Percentiles rank a stretch among this genome's conserved stretches.
These are phyloP conservation scores for Drosophila tanythrix DNA, from an alignment of 2,888 invertebrate genomes.

Conservation along the genomic window DNA sequence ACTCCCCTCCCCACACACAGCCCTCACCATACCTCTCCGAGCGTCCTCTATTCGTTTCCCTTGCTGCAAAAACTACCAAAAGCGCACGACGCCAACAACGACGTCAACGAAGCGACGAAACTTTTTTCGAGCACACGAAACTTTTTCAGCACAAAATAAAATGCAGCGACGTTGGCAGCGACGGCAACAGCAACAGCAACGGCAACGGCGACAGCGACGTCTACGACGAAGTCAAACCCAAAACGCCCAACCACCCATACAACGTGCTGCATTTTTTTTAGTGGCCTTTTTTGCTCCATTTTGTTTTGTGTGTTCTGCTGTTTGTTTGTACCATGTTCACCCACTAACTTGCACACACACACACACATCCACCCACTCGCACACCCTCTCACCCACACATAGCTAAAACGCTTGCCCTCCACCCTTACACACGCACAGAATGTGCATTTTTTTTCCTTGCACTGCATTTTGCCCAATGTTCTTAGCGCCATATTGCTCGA, in stretches of 20 bases:
- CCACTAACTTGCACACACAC: conserved; percentile 32
- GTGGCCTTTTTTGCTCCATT: conserved; percentile 73
- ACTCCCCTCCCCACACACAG: neutral
- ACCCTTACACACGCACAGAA: conserved; percentile 60
- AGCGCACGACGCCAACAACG: conserved; percentile 69
- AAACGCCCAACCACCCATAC: conserved; percentile 37
- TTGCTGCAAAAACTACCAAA: conserved; percentile 73
- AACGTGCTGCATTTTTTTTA: conserved; percentile 71
- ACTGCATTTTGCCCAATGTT: conserved; percentile 76
- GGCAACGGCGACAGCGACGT: conserved; percentile 28
- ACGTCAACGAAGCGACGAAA: conserved; percentile 80
- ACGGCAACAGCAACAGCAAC: conserved; percentile 25
- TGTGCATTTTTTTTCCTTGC: conserved; percentile 60
- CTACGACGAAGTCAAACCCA: conserved; percentile 58
- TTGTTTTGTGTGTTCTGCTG: conserved; percentile 82
- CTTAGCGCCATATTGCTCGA: conserved; percentile 75
- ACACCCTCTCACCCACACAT: conserved; percentile 27
- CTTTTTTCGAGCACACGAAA: conserved; percentile 85
- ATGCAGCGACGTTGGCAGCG: conserved; percentile 67
- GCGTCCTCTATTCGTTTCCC: conserved; percentile 53
- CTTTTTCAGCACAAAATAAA: conserved; percentile 84
- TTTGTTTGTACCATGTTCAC: conserved; percentile 57
- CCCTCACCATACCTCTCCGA: conserved; percentile 9
- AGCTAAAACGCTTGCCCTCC: conserved; percentile 35
- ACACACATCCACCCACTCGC: conserved; percentile 37